A percentile compares a stretch with the other conserved stretches of the same genome.
These are phyloP conservation scores for Phrynocephalus versicolor DNA, from an alignment of 2,113 vertebrate genomes.

Conservation along the genomic window DNA sequence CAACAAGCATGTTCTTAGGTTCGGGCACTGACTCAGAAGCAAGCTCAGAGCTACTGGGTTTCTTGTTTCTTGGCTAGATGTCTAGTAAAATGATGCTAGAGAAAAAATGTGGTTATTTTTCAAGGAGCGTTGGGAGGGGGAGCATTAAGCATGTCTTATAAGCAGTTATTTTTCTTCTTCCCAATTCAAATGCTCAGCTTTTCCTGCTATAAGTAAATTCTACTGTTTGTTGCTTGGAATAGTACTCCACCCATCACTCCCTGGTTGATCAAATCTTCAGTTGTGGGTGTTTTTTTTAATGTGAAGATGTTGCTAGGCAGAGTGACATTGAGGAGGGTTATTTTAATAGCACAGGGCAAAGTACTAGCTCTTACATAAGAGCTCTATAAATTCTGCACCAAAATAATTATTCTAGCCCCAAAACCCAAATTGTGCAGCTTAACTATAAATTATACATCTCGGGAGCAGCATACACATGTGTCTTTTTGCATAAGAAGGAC, in stretches of 20 bases:
- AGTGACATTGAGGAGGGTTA: background rate
- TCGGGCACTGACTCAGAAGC: background rate
- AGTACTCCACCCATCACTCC: background rate
- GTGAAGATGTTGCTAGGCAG: background rate
- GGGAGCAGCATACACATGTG: background rate
- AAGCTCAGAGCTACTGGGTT: background rate
- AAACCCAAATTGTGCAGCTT: background rate
- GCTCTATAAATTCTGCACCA: background rate
- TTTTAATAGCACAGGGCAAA: background rate
- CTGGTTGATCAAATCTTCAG: background rate
- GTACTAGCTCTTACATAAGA: background rate
- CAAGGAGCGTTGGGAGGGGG: background rate
- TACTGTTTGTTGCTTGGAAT: background rate
- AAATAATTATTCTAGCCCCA: background rate
- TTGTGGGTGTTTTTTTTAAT: background rate
- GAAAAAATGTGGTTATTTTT: background rate
- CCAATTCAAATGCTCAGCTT: background rate
- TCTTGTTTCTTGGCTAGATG: background rate
- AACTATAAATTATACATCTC: background rate
- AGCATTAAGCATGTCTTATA: background rate
- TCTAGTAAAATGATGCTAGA: background rate
- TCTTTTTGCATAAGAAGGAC: background rate
- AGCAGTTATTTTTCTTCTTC: background rate
- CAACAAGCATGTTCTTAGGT: background rate
- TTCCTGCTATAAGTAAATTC: background rate